These are phyloP conservation scores for Empidonax traillii DNA, from an alignment of 2,113 vertebrate genomes.

Conservation along the genomic window DNA sequence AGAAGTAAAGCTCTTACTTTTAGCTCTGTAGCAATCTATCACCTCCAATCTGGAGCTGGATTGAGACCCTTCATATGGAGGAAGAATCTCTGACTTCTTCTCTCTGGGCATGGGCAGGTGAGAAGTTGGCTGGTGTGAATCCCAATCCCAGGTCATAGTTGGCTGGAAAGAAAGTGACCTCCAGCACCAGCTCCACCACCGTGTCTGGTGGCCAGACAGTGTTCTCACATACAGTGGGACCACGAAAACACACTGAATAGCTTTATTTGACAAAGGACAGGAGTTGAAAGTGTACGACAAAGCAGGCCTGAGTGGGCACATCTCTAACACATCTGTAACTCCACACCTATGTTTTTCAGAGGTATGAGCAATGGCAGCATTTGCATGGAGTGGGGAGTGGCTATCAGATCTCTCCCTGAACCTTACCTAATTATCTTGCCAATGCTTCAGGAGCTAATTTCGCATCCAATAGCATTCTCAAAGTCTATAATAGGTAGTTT, in stretches of 20 bases:
- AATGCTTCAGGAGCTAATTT: neutral
- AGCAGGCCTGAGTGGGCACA: neutral
- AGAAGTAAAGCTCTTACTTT: neutral
- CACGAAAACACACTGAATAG: neutral
- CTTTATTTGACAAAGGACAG: neutral
- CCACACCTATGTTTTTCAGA: neutral
- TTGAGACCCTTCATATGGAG: neutral
- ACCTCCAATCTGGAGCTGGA: neutral
- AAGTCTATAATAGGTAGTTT: neutral
- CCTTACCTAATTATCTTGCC: neutral
- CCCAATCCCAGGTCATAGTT: neutral
- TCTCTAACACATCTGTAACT: neutral
- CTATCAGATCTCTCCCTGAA: neutral
- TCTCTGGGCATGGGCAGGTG: rapidly evolving
- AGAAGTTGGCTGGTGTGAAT: neutral
- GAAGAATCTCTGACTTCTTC: neutral
- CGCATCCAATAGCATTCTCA: neutral
- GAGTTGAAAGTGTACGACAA: neutral
- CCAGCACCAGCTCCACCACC: neutral
- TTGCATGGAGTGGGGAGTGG: neutral
- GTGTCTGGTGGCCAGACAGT: neutral
- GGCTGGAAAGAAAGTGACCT: neutral
- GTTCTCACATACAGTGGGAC: neutral
- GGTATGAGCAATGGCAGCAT: neutral
- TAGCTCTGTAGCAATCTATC: neutral